Evolutionary conservation across 2,888 invertebrate species (phyloP).

Genomic region (Macrostomum cliftonense): DNA sequence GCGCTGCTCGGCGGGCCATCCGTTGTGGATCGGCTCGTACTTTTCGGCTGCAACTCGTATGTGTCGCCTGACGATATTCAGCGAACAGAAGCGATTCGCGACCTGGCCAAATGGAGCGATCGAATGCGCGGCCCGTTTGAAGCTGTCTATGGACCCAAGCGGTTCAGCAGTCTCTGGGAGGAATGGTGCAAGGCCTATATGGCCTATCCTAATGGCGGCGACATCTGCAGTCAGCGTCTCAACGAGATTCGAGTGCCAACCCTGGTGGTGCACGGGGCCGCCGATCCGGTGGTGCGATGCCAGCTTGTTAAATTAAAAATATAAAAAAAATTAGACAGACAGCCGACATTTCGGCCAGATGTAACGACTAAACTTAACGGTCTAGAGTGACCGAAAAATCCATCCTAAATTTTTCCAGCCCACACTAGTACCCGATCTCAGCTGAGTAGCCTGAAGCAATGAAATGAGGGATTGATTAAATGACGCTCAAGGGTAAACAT

Average conservation of each 20-base stretch:
- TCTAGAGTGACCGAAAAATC: no score
- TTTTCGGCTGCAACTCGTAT: conserved; percentile 61
- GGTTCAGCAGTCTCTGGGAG: conserved; percentile 51
- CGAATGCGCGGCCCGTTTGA: conserved; percentile 55
- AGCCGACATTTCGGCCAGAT: no score
- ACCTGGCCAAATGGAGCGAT: conserved; percentile 59
- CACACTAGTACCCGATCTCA: no score
- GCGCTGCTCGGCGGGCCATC: conserved; percentile 38
- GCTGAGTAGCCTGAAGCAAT: no score
- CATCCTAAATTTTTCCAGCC: no score
- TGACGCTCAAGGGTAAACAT: no score
- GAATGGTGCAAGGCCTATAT: conserved; percentile 52
- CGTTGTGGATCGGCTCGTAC: conserved; percentile 52
- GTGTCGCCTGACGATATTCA: conserved; percentile 51
- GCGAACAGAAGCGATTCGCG: conserved; percentile 42
- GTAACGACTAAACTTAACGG: no score
- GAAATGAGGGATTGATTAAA: no score
- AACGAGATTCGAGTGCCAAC: conserved; percentile 53
- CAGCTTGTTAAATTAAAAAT: no score
- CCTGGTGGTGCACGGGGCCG: conserved; percentile 60
- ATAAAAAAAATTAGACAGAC: no score
- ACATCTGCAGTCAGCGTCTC: conserved; percentile 52
- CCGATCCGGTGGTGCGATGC: conserved; percentile 56
- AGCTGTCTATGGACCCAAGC: conserved; percentile 53
- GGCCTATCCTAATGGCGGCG: conserved; percentile 44